Conservation (phyloP, 2,797 vertebrate species). For the Malurus splendens region DNA sequence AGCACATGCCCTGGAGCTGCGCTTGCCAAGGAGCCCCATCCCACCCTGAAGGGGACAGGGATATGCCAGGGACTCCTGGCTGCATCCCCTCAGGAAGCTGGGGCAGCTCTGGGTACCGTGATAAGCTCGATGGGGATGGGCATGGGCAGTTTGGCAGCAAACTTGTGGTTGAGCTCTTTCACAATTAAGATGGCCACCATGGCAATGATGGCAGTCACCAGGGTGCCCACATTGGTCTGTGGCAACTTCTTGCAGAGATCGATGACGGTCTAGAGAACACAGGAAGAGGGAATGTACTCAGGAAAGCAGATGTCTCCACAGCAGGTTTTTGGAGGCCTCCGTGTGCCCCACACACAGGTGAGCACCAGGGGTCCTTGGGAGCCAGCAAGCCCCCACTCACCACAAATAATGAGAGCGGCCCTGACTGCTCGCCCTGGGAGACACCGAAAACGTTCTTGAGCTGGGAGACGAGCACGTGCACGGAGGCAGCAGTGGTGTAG, state of each 20-base stretch:
- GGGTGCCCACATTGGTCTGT: constrained; percentile 69
- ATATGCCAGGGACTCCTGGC: not conserved
- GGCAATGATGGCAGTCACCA: constrained; percentile 80
- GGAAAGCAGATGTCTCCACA: not conserved
- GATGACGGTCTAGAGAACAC: constrained; percentile 73
- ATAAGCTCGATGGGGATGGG: constrained; percentile 89
- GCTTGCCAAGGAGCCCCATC: not conserved
- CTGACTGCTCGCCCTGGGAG: constrained; percentile 69
- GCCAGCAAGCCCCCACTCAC: constrained; percentile 48
- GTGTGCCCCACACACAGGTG: accelerated
- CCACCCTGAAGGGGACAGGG: not conserved
- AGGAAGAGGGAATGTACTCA: not conserved
- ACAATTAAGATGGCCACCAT: constrained; percentile 75
- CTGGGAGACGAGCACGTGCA: constrained; percentile 90
- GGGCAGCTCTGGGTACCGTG: constrained; percentile 71
- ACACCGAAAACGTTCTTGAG: constrained; percentile 89
- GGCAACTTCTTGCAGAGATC: constrained; percentile 79
- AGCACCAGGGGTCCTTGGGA: accelerated
- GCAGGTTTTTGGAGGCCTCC: not conserved
- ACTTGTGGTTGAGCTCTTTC: constrained; percentile 82
- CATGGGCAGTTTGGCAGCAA: constrained; percentile 74
- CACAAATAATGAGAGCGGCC: constrained; percentile 70
- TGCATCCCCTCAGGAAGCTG: not conserved
- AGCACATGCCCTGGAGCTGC: not conserved
- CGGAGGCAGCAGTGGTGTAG: constrained; percentile 85